These are phyloP conservation scores for Chrysolina americana DNA, from an alignment of 2,888 invertebrate species.

Conservation along the genomic window DNA sequence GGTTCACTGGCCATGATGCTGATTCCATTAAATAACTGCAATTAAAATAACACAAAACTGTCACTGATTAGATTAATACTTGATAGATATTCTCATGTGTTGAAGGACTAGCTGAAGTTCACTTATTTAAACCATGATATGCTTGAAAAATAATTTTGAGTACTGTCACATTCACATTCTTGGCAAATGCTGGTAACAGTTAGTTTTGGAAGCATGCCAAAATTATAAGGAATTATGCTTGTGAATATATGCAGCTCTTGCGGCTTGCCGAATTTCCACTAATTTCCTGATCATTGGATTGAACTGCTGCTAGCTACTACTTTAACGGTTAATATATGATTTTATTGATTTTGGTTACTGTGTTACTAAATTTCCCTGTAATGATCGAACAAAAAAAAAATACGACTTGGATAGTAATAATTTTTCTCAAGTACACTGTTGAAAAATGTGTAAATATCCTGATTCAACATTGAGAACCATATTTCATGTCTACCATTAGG, in stretches of 20 bases:
- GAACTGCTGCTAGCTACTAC: background rate
- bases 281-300: slow-evolving; percentile 25
- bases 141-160: slow-evolving; percentile 64
- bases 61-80: slow-evolving; percentile 22
- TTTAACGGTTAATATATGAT: too few relatives aligned
- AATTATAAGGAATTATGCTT: slow-evolving; percentile 58
- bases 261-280: slow-evolving; percentile 43
- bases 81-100: slow-evolving; percentile 3
- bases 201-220: slow-evolving; percentile 63
- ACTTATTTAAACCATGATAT: slow-evolving; percentile 57
- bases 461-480: too few relatives aligned
- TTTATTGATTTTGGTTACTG: background rate
- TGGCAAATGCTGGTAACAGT: slow-evolving; percentile 63
- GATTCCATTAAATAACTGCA: slow-evolving; percentile 33
- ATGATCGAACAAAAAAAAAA: background rate
- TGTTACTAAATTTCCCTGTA: background rate
- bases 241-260: slow-evolving; percentile 51
- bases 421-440: too few relatives aligned
- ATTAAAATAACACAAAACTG: slow-evolving; percentile 33
- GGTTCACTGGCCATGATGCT: slow-evolving; percentile 73
- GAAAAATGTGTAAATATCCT: too few relatives aligned
- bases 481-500: too few relatives aligned
- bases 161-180: slow-evolving; percentile 70
- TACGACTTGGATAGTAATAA: too few relatives aligned
- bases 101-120: slow-evolving; percentile 14